Percentiles rank a stretch among this genome's conserved stretches.
Conservation (phyloP, 2,888 invertebrate species). For the Galerucella calmariensis region DNA sequence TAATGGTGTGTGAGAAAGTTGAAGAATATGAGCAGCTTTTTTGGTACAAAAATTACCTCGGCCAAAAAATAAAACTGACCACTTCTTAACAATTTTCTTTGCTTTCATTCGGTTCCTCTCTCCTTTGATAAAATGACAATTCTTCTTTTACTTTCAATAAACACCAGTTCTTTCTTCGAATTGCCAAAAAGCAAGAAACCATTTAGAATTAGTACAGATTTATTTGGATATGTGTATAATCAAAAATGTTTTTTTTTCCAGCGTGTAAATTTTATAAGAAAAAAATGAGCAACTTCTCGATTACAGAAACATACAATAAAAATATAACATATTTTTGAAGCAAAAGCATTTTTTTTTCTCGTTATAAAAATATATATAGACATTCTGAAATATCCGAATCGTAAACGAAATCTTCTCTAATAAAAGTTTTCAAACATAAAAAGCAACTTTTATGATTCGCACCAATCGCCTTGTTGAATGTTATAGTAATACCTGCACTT, state of each 20-base stretch:
- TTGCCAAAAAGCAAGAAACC: constrained; percentile 5
- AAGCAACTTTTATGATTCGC: constrained; percentile 46
- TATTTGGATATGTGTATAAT: constrained; percentile 24
- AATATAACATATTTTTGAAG: constrained; percentile 27
- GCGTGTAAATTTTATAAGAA: constrained; percentile 3
- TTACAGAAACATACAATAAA: constrained; percentile 24
- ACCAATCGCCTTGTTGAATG: constrained; percentile 38
- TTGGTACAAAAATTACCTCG: too few species aligned
- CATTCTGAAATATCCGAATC: constrained; percentile 38
- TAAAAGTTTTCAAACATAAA: constrained; percentile 42
- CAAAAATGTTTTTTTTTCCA: constrained; percentile 2
- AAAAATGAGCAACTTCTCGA: constrained; percentile 37
- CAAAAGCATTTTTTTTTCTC: constrained; percentile 29
- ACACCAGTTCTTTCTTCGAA: neutral
- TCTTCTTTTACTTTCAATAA: too few species aligned
- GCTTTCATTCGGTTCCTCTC: too few species aligned
- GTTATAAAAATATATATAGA: constrained; percentile 38
- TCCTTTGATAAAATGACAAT: too few species aligned
- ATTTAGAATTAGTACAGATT: constrained; percentile 6
- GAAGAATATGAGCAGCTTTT: too few species aligned
- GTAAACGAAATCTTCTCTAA: constrained; percentile 34
- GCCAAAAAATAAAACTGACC: too few species aligned
- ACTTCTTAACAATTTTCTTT: too few species aligned
- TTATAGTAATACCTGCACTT: constrained; percentile 27
- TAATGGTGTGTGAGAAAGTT: too few species aligned